These are phyloP conservation scores for Liodrosophila aerea DNA, from an alignment of 2,888 invertebrate genomes.

Conservation along the genomic window DNA sequence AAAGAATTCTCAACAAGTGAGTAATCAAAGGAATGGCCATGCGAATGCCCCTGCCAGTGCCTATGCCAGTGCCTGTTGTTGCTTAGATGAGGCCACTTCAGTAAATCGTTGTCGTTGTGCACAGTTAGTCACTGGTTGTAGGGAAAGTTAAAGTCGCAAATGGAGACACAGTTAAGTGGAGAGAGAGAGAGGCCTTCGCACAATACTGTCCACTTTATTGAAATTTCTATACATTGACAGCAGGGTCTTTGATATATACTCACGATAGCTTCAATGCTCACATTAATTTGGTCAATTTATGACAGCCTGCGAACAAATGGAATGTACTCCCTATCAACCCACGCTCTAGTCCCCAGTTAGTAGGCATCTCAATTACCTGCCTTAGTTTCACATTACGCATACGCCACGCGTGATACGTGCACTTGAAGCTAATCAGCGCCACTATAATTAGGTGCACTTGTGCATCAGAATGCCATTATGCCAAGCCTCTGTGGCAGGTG, in stretches of 20 bases:
- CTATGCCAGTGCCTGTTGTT: constrained; percentile 73
- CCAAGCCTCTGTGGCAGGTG: not conserved
- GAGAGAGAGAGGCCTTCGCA: not conserved
- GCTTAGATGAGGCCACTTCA: constrained; percentile 75
- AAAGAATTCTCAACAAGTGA: constrained; percentile 20
- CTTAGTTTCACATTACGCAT: constrained; percentile 48
- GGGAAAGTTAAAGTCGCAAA: not conserved
- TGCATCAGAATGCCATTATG: too few relatives aligned
- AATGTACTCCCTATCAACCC: not conserved
- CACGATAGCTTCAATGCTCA: constrained; percentile 17
- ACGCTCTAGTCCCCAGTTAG: constrained; percentile 31
- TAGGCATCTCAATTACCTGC: constrained; percentile 39
- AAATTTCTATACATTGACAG: not conserved
- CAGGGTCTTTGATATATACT: not conserved
- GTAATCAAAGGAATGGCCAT: constrained; percentile 48
- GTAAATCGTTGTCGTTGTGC: constrained; percentile 60
- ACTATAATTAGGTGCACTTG: constrained; percentile 41
- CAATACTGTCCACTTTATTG: too few relatives aligned
- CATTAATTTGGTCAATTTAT: constrained; percentile 73
- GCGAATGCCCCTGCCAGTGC: too few relatives aligned
- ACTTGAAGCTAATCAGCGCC: constrained; percentile 54
- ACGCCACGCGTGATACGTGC: constrained; percentile 44
- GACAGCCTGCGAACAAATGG: constrained; percentile 14
- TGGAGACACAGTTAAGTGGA: not conserved
- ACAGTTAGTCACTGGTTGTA: too few relatives aligned